Evolutionary conservation across 2,888 invertebrate species (phyloP).

Genomic region (Mesorhabditis belari): DNA sequence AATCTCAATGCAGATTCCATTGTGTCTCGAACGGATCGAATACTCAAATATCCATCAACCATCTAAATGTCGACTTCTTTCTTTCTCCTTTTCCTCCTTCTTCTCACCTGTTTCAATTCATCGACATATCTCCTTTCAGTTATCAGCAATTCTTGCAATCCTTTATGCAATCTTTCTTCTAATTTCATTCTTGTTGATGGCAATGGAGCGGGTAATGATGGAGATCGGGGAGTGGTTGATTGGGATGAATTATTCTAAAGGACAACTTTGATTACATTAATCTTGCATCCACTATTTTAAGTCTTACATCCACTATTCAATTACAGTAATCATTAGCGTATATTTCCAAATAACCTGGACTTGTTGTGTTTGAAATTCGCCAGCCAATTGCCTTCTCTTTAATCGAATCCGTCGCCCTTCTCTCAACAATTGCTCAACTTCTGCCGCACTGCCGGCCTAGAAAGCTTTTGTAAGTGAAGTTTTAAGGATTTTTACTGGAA

Average conservation of each 20-base stretch:
- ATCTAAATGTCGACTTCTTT: constrained; percentile 13
- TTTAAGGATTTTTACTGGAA: no score
- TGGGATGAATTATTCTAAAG: neutral
- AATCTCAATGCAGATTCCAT: constrained; percentile 24
- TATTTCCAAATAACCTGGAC: neutral
- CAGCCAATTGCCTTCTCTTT: constrained; percentile 5
- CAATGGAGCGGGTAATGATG: neutral
- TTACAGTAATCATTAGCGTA: no score
- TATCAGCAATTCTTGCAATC: constrained; percentile 26
- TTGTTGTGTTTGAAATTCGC: neutral
- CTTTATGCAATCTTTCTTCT: constrained; percentile 17
- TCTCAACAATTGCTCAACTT: constrained; percentile 28
- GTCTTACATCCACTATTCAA: no score
- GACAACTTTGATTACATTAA: neutral
- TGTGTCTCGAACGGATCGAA: constrained; percentile 21
- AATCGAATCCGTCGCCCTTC: constrained; percentile 27
- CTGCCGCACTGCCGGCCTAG: constrained; percentile 20
- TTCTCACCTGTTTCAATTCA: constrained; percentile 25
- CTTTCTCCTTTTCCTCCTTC: neutral
- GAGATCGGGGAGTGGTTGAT: neutral
- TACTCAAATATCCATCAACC: constrained; percentile 23
- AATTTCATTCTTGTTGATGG: neutral
- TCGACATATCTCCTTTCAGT: constrained; percentile 35
- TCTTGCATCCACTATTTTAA: no score
- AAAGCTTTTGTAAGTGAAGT: neutral